phyloP scores from a whole-genome alignment of 2,888 invertebrate genomes.

The Philereme vetulata region DNA sequence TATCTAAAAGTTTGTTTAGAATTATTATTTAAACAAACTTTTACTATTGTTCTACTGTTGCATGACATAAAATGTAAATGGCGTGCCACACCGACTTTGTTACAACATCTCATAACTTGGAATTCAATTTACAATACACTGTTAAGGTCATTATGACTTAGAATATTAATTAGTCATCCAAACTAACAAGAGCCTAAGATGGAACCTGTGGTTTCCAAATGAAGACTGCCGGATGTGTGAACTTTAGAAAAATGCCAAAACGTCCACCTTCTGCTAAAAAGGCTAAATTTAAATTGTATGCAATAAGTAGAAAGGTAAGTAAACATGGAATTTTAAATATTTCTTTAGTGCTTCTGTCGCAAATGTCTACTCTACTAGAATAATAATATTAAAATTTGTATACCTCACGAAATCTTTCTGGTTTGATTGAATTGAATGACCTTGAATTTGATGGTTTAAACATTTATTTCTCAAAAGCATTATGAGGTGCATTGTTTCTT shows the following conservation, averaged over 20 bases:
- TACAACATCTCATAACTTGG: conserved; percentile 8
- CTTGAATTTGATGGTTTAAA: too few species aligned
- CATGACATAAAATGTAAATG: conserved; percentile 43
- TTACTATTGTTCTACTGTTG: conserved; percentile 59
- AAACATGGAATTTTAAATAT: too few species aligned
- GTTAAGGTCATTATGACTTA: conserved; percentile 11
- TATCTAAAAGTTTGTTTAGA: too few species aligned
- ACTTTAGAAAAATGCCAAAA: conserved; percentile 12
- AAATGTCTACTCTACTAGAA: too few species aligned
- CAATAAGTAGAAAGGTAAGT: too few species aligned
- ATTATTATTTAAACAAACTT: conserved; percentile 53
- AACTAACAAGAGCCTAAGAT: conserved; percentile 11
- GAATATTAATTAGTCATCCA: conserved; percentile 15
- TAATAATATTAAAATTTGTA: too few species aligned
- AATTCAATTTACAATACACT: conserved; percentile 12
- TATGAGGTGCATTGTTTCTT: too few species aligned
- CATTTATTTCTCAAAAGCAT: too few species aligned
- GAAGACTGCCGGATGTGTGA: conserved; percentile 15
- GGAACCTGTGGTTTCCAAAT: conserved; percentile 16
- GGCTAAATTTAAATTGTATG: conserved; percentile 8
- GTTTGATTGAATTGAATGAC: too few species aligned
- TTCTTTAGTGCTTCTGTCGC: too few species aligned
- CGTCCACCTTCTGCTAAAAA: not conserved
- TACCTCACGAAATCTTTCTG: too few species aligned
- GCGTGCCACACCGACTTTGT: conserved; percentile 51